These are phyloP conservation scores for Lepidurus arcticus DNA, from an alignment of 1,140 invertebrate species.

Conservation along the genomic window DNA sequence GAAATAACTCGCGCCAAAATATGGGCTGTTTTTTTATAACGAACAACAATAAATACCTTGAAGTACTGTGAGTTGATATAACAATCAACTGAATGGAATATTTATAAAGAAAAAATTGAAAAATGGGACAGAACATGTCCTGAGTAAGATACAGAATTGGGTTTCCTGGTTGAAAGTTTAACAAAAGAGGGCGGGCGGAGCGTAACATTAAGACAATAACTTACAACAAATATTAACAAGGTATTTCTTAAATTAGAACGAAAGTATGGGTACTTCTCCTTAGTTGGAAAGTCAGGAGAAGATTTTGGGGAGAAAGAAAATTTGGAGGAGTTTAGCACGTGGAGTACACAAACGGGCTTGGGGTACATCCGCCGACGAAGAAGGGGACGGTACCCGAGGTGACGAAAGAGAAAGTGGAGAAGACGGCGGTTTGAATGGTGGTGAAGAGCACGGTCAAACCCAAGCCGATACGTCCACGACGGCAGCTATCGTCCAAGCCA, in stretches of 20 bases:
- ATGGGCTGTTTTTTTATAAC: neutral
- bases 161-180: neutral
- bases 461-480: constrained; percentile 25
- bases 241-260: neutral
- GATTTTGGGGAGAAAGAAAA: neutral
- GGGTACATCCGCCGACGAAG: constrained; percentile 30
- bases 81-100: neutral
- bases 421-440: neutral
- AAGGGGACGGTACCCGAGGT: constrained; percentile 25
- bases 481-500: constrained; percentile 24
- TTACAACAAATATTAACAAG: constrained; percentile 15
- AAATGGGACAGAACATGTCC: neutral
- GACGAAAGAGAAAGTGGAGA: constrained; percentile 12
- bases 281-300: neutral
- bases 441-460: constrained; percentile 30
- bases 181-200: neutral
- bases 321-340: constrained; percentile 2
- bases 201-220: neutral
- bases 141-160: constrained; percentile 4
- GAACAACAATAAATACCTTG: neutral
- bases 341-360: constrained; percentile 25
- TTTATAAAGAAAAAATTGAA: neutral
- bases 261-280: neutral
- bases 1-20: neutral
- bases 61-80: neutral